A percentile compares a stretch with the other conserved stretches of the same genome.
phyloP scores from a whole-genome alignment of 2,888 invertebrate species.

The Lumbricus terrestris region DNA sequence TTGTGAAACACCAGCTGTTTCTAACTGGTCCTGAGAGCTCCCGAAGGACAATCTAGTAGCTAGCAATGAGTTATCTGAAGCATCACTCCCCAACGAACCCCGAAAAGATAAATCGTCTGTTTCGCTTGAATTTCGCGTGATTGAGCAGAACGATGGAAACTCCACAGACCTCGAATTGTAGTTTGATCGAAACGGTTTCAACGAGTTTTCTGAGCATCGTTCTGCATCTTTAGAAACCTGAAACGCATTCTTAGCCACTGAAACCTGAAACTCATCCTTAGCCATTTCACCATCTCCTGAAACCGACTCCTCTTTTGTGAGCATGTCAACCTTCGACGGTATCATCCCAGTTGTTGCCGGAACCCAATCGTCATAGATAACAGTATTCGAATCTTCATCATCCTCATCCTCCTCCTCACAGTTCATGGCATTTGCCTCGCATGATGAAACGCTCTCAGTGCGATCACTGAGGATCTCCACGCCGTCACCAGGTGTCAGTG shows the following conservation, averaged over 20 bases:
- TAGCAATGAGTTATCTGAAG: background rate
- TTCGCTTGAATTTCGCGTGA: constrained; percentile 12
- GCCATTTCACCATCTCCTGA: background rate
- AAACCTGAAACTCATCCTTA: too few species aligned
- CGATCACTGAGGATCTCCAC: background rate
- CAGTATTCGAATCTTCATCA: background rate
- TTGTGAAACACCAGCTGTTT: background rate
- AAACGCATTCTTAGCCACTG: background rate
- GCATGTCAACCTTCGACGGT: too few species aligned
- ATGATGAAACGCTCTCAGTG: background rate
- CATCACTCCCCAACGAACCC: background rate
- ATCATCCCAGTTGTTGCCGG: background rate
- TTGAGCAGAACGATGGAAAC: constrained; percentile 7
- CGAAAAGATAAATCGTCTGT: background rate
- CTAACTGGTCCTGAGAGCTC: background rate
- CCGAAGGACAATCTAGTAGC: background rate
- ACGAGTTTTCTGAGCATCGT: background rate
- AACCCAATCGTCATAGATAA: background rate
- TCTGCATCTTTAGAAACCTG: background rate
- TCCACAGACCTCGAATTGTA: background rate
- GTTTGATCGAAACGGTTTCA: background rate
- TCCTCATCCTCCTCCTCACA: background rate
- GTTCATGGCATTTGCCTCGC: background rate
- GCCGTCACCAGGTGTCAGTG: background rate
- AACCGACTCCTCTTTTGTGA: background rate